phyloP scores from a whole-genome alignment of 2,113 vertebrate genomes.

The Picathartes gymnocephalus region DNA sequence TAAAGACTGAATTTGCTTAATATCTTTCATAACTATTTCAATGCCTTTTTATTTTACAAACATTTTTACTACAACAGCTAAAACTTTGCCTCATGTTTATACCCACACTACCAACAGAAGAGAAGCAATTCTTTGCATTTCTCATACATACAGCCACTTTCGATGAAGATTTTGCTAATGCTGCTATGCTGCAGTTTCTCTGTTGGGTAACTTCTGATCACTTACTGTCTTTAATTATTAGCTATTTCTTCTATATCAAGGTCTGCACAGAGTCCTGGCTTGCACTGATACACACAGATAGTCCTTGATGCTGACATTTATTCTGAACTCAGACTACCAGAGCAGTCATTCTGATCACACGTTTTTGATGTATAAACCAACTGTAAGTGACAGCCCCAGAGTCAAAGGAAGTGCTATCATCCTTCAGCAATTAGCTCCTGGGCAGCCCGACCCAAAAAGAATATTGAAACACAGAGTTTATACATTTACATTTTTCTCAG shows the following conservation, averaged over 20 bases:
- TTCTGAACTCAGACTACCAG: neutral
- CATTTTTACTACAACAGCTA: neutral
- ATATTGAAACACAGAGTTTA: neutral
- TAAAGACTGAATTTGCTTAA: neutral
- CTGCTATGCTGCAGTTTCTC: neutral
- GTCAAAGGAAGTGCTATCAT: neutral
- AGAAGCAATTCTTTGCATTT: neutral
- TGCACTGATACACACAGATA: neutral
- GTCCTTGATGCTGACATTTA: neutral
- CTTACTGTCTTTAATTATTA: neutral
- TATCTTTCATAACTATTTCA: neutral
- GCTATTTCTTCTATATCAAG: neutral
- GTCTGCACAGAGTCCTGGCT: neutral
- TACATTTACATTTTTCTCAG: neutral
- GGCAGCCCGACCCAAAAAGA: neutral
- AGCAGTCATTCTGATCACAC: neutral
- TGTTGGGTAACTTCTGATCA: neutral
- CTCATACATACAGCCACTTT: neutral
- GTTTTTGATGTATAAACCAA: neutral
- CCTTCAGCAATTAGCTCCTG: neutral
- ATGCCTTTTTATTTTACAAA: neutral
- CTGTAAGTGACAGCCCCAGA: neutral
- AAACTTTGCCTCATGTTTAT: neutral
- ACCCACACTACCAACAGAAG: neutral
- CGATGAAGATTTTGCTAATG: neutral